These are phyloP conservation scores for Peromyscus maniculatus DNA, from an alignment of 2,113 vertebrate species.

Conservation along the genomic window DNA sequence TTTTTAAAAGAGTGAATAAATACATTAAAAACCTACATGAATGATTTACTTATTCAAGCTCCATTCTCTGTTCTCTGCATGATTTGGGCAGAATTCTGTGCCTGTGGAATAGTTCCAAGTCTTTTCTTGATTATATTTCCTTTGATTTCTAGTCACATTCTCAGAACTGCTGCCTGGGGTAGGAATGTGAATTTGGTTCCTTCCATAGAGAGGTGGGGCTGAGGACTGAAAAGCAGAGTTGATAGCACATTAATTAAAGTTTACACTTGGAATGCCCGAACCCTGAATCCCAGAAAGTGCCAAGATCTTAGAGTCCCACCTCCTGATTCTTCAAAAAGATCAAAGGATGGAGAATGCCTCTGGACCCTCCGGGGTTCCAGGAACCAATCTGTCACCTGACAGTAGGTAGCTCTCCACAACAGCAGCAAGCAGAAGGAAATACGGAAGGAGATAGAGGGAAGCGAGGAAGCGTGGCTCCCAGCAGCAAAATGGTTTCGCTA, in stretches of 20 bases:
- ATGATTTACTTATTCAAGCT: not conserved
- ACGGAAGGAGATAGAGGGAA: not conserved
- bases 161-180: not conserved
- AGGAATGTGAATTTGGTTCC: not conserved
- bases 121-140: not conserved
- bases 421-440: not conserved
- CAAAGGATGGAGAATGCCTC: not conserved
- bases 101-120: not conserved
- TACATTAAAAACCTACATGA: not conserved
- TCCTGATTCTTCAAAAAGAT: not conserved
- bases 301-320: not conserved
- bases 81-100: not conserved
- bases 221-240: not conserved
- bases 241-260: not conserved
- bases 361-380: not conserved
- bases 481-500: not conserved
- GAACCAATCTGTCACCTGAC: not conserved
- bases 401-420: not conserved
- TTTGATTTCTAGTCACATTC: constrained; percentile 25
- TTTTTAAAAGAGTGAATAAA: not conserved
- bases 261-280: not conserved
- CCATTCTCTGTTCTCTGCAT: not conserved
- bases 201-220: not conserved
- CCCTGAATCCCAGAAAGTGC: not conserved
- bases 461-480: not conserved